These are phyloP conservation scores for Agonopterix subpropinquella DNA, from an alignment of 2,888 invertebrate genomes.

Conservation along the genomic window DNA sequence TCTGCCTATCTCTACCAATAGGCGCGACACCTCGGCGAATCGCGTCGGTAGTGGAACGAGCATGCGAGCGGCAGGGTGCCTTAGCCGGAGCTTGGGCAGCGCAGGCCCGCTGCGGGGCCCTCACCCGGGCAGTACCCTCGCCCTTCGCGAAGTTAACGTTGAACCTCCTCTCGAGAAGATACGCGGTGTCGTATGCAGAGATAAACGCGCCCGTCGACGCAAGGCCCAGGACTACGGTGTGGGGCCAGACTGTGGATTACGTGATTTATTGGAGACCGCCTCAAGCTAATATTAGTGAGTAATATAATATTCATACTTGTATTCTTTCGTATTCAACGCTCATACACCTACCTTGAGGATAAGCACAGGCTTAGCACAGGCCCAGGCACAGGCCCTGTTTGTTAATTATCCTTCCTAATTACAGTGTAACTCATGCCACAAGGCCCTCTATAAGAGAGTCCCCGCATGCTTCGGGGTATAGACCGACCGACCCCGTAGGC, in stretches of 20 bases:
- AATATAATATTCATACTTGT: too few species aligned
- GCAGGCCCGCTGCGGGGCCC: constrained; percentile 66
- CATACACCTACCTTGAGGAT: too few species aligned
- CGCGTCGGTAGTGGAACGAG: constrained; percentile 40
- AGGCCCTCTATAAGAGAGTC: too few species aligned
- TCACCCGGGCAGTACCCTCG: constrained; percentile 79
- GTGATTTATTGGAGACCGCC: constrained; percentile 84
- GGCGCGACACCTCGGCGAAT: constrained; percentile 60
- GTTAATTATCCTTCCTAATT: too few species aligned
- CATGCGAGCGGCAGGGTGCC: constrained; percentile 66
- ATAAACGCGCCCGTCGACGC: constrained; percentile 56
- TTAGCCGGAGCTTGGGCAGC: constrained; percentile 69
- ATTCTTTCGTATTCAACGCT: too few species aligned
- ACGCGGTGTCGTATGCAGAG: constrained; percentile 80
- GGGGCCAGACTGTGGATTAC: constrained; percentile 79
- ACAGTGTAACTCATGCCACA: too few species aligned
- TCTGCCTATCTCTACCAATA: constrained; percentile 80
- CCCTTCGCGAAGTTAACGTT: constrained; percentile 66
- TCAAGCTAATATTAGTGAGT: constrained; percentile 85
- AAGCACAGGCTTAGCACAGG: too few species aligned
- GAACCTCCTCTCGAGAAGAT: constrained; percentile 79
- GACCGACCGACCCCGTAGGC: too few species aligned
- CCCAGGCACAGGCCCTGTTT: too few species aligned
- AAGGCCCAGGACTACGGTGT: constrained; percentile 69
- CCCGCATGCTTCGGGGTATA: too few species aligned